A percentile compares a stretch with the other conserved stretches of the same genome.
Conservation (phyloP, 30 jellyfish, hydroid and myxozoan species). For the Chrysaora quinquecirrha region DNA sequence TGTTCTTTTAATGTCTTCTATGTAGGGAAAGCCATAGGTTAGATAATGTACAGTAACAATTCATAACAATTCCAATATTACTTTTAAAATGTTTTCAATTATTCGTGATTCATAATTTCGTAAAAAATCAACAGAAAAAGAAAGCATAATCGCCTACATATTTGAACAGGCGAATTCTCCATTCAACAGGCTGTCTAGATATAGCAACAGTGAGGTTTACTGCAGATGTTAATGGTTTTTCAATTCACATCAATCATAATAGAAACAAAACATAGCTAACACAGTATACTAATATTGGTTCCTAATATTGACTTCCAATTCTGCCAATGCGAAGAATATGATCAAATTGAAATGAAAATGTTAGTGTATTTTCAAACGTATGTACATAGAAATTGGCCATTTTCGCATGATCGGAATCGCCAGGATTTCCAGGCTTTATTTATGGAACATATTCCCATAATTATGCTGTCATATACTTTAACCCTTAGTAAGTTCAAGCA, state of each 20-base stretch:
- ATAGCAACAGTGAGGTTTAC: constrained; percentile 27
- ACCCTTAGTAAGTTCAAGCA: neutral
- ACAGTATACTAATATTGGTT: constrained; percentile 48
- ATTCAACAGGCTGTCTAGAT: constrained; percentile 17
- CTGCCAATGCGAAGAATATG: constrained; percentile 12
- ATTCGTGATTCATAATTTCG: neutral
- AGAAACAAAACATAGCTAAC: constrained; percentile 43
- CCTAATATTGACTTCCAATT: constrained; percentile 24
- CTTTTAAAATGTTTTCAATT: neutral
- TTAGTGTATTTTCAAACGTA: neutral
- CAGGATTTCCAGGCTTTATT: neutral
- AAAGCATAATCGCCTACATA: constrained; percentile 38
- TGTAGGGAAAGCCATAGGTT: no score
- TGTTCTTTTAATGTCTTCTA: neutral
- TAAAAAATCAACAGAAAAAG: constrained; percentile 11
- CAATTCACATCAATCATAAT: constrained; percentile 60
- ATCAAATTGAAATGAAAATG: constrained; percentile 23
- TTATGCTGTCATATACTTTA: neutral
- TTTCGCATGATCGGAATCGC: neutral
- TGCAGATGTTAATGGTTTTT: constrained; percentile 59
- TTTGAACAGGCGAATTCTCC: constrained; percentile 23
- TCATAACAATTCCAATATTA: no score
- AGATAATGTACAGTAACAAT: no score
- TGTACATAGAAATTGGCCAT: neutral
- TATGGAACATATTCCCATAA: neutral